Conservation (phyloP, 2,888 invertebrate species). For the Ditula angustiorana region DNA sequence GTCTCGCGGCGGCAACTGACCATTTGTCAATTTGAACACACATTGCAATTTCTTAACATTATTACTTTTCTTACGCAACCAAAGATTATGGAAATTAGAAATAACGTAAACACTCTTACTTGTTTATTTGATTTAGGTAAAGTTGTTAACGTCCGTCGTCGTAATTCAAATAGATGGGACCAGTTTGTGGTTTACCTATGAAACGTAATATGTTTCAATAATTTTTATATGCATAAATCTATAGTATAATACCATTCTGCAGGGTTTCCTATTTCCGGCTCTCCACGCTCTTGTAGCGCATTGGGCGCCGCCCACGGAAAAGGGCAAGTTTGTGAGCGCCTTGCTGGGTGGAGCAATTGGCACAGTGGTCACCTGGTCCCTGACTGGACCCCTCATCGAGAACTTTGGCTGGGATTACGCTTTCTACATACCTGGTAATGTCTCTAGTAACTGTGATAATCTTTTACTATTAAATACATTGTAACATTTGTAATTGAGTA, state of each 20-base stretch:
- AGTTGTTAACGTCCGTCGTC: slow-evolving; percentile 7
- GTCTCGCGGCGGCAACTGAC: not conserved
- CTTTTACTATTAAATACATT: too few species aligned
- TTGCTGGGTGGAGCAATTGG: slow-evolving; percentile 89
- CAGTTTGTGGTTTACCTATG: not conserved
- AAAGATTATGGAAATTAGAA: slow-evolving; percentile 33
- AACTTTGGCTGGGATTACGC: slow-evolving; percentile 88
- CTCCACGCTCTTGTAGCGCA: slow-evolving; percentile 88
- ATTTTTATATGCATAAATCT: not conserved
- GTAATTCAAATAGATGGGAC: not conserved
- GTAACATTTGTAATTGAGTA: too few species aligned
- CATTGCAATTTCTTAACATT: not conserved
- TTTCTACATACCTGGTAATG: slow-evolving; percentile 86
- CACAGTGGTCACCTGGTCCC: slow-evolving; percentile 89
- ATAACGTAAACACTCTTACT: slow-evolving; percentile 12
- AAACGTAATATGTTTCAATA: too few species aligned
- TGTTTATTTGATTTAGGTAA: slow-evolving; percentile 24
- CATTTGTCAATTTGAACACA: not conserved
- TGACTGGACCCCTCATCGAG: slow-evolving; percentile 87
- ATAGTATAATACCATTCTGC: too few species aligned
- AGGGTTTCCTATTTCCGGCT: slow-evolving; percentile 88
- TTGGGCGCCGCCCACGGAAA: slow-evolving; percentile 91
- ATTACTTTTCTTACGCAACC: slow-evolving; percentile 17
- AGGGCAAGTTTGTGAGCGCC: slow-evolving; percentile 88
- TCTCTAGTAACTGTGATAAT: too few species aligned